Conservation (phyloP, 1,140 invertebrate genomes). For the Drosophila yakuba region DNA sequence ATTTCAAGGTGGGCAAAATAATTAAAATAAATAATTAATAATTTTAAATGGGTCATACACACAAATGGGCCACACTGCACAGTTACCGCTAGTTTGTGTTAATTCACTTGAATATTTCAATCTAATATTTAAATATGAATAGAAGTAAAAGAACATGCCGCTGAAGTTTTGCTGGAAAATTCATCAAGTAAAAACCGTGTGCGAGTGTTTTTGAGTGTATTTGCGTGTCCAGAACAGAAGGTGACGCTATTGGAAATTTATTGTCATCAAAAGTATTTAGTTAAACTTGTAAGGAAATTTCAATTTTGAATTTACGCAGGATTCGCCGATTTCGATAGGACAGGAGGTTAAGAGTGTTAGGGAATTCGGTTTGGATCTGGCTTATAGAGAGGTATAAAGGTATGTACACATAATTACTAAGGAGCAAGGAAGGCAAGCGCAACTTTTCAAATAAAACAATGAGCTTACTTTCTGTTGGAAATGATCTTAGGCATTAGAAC, state of each 20-base stretch:
- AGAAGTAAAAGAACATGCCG: conserved; percentile 43
- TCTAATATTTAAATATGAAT: conserved; percentile 7
- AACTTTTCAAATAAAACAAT: neutral
- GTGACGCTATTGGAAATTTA: conserved; percentile 31
- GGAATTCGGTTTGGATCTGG: neutral
- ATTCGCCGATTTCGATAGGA: neutral
- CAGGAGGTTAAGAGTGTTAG: neutral
- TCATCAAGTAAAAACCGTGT: conserved; percentile 38
- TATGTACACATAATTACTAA: neutral
- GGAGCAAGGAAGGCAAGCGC: neutral
- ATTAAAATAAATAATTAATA: neutral
- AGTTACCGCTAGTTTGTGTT: conserved; percentile 1
- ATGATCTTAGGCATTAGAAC: too few species aligned
- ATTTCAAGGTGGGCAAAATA: neutral
- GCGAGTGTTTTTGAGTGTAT: conserved; percentile 32
- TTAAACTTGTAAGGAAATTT: neutral
- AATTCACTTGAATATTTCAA: conserved; percentile 4
- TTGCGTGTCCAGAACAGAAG: conserved; percentile 50
- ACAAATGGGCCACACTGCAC: conserved; percentile 58
- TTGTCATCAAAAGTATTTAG: conserved; percentile 17
- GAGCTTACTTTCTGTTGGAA: neutral
- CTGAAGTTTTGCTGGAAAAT: conserved; percentile 55
- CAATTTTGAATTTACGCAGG: neutral
- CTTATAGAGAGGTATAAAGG: neutral
- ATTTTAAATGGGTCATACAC: neutral